These are phyloP conservation scores for Pristionchus entomophagus DNA, from an alignment of 2,888 invertebrate genomes.

Conservation along the genomic window DNA sequence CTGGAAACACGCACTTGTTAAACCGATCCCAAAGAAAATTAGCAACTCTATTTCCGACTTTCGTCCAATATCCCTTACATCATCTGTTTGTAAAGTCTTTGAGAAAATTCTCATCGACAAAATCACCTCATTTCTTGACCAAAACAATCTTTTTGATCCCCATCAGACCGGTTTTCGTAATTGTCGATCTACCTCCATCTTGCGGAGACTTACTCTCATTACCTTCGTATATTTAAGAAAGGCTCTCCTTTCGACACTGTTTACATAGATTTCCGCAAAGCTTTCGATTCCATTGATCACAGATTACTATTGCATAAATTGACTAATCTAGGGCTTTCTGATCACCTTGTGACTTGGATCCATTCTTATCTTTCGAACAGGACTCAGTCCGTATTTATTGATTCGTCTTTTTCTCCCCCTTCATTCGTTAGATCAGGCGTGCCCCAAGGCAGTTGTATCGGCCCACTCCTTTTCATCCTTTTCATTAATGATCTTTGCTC, in stretches of 20 bases:
- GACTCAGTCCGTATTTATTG: background rate
- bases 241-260: background rate
- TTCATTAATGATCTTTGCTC: background rate
- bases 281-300: background rate
- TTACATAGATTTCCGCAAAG: background rate
- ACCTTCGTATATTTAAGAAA: background rate
- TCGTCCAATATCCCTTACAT: too few relatives aligned
- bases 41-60: too few relatives aligned
- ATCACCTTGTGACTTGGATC: background rate
- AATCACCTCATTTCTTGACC: background rate
- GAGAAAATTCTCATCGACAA: background rate
- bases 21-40: too few relatives aligned
- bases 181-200: slow-evolving; percentile 3
- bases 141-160: background rate
- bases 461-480: background rate
- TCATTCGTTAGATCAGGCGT: background rate
- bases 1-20: too few relatives aligned
- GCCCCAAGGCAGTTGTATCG: background rate
- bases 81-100: too few relatives aligned
- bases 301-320: background rate
- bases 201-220: background rate
- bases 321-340: background rate
- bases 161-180: background rate
- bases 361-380: background rate
- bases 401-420: background rate